Base-by-base conservation (phyloP, 1,140 invertebrate species). In the Drosophila ohnishii region DNA sequence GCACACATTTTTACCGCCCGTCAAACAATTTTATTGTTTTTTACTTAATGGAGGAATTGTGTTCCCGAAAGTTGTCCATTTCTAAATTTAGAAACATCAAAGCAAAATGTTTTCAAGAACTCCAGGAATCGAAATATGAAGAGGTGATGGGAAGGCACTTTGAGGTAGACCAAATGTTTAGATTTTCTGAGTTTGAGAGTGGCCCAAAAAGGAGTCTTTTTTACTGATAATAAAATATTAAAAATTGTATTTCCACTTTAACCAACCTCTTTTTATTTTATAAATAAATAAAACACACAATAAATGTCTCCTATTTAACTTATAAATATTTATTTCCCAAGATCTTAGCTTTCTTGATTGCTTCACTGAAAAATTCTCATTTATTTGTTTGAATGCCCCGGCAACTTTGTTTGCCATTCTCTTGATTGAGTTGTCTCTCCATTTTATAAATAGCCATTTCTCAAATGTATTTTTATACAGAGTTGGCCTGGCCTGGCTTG, bases 391-490 rank as follows among this genome's bases (percentile, higher is more conserved):
- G 8, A 35, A 45, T 44, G 28, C 34, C 19, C 30, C 39, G 6
- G 11, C 8, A 16, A 32, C 28, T 34, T 11, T 34, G 25, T 35
- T 40, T 39, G 14, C 35, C 28, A 30, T 63, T 45, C 19, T 19
- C 60, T 56, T 83, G 80, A 83, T 84, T 83, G 82, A 84, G 80
- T 75, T 83, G 80, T 70, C 53, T 70, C 42, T 57, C 42, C 10
- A 34, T 25, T 32, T 40, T 71, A 70, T 71, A 71, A 71, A 71
- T 71, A 71, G 34, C 66, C 45, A 59, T 32, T 72, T 59, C 30
- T 71, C 28, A 42, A 71, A 66, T 37, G 8, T 60, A 45, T 56
- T 67, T 39, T 60, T 44, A 56, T 47, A 25, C 51, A 8, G 19
- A 37, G 13, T 37, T 37, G 19, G 16, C 73, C 10, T 13, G 34